A percentile compares a stretch with the other conserved stretches of the same genome.
Evolutionary conservation across 2,888 invertebrate genomes (phyloP).

Genomic region (Muschampia plurimacula): DNA sequence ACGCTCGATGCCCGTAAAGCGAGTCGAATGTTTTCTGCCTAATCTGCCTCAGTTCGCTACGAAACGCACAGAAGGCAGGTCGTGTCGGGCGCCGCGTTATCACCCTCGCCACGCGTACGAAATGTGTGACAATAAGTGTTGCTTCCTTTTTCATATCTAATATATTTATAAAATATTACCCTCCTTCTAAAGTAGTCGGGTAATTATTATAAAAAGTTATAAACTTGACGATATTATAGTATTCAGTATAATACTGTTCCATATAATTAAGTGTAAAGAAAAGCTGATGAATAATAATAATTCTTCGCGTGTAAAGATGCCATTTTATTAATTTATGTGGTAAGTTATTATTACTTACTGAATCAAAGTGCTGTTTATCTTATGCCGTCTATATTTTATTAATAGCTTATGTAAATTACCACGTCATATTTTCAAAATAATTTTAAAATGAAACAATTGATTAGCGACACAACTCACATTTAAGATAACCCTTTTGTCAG

Average conservation of each 20-base stretch:
- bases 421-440: not conserved
- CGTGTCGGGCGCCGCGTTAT: constrained; percentile 65
- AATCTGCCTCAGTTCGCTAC: constrained; percentile 66
- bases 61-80: constrained; percentile 64
- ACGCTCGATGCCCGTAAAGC: not conserved
- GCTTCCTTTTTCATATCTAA: constrained; percentile 79
- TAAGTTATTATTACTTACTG: constrained; percentile 15
- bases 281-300: constrained; percentile 2
- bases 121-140: constrained; percentile 86
- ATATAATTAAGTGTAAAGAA: constrained; percentile 23
- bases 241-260: constrained; percentile 9
- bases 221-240: not conserved
- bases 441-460: not conserved
- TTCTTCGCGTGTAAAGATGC: constrained; percentile 24
- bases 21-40: constrained; percentile 14
- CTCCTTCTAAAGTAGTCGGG: no score
- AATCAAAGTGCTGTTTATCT: not conserved
- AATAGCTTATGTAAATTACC: not conserved
- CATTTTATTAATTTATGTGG: constrained; percentile 29
- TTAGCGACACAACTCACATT: not conserved
- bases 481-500: constrained; percentile 1
- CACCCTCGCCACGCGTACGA: constrained; percentile 68
- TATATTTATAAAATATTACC: constrained; percentile 54
- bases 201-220: constrained; percentile 13
- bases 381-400: not conserved